Conservation (phyloP, 1,140 invertebrate species). For the Drosophila rufa region DNA sequence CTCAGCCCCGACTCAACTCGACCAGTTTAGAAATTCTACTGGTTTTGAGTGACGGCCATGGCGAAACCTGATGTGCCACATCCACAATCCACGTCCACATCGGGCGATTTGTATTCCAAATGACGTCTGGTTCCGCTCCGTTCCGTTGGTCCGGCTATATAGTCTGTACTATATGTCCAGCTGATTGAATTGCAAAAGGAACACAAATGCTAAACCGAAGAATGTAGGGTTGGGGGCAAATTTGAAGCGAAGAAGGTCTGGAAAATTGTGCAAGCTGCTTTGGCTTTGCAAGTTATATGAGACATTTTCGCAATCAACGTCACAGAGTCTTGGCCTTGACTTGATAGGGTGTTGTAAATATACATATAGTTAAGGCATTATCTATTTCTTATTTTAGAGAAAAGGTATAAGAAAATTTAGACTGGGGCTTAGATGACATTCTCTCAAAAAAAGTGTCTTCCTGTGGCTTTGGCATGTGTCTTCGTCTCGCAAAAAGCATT, state of each 20-base stretch:
- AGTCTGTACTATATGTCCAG: constrained; percentile 50
- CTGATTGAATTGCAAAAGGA: constrained; percentile 74
- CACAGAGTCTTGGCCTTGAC: constrained; percentile 17
- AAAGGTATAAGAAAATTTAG: not conserved
- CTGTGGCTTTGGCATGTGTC: not conserved
- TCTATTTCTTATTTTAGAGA: not conserved
- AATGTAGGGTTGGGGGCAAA: not conserved
- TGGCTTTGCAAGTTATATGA: constrained; percentile 39
- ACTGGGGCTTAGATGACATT: not conserved
- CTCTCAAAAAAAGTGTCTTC: not conserved
- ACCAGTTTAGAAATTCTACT: constrained; percentile 80
- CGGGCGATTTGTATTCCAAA: constrained; percentile 78
- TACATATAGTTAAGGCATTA: not conserved
- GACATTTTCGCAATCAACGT: constrained; percentile 59
- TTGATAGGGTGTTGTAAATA: not conserved
- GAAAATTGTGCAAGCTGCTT: constrained; percentile 49
- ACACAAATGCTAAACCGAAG: constrained; percentile 12
- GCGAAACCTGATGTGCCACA: constrained; percentile 75
- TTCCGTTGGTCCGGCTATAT: constrained; percentile 47
- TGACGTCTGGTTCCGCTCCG: constrained; percentile 78
- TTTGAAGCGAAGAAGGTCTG: constrained; percentile 2
- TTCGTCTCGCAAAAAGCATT: not conserved
- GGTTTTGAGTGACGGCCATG: constrained; percentile 67
- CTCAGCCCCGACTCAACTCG: constrained; percentile 22
- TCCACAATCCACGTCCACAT: constrained; percentile 41